A percentile compares a stretch with the other conserved stretches of the same genome.
phyloP scores from a whole-genome alignment of 2,888 invertebrate genomes.

The Pinctada fucata region DNA sequence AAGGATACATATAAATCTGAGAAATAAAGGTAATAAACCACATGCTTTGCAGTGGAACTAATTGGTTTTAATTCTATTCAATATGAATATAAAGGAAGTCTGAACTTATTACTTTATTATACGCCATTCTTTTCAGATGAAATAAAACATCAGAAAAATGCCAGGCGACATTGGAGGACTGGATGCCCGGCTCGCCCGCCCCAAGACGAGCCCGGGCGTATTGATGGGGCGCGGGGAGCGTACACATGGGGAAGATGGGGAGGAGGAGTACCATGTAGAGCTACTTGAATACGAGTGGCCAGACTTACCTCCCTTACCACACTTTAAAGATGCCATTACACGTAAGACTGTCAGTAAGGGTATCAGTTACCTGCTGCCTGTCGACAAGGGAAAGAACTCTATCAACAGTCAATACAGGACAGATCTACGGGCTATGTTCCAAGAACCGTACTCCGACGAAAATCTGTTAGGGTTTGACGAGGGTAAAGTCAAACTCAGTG shows the following conservation, averaged over 20 bases:
- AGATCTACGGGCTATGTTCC: constrained; percentile 70
- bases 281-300: constrained; percentile 71
- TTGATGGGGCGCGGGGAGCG: constrained; percentile 16
- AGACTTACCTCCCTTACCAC: constrained; percentile 68
- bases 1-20: too few relatives aligned
- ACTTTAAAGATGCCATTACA: constrained; percentile 67
- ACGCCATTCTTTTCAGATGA: background rate
- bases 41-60: too few relatives aligned
- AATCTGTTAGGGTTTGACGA: constrained; percentile 56
- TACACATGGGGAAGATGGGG: constrained; percentile 27
- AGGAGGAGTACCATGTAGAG: constrained; percentile 55
- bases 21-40: too few relatives aligned
- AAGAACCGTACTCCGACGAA: constrained; percentile 67
- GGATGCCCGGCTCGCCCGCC: constrained; percentile 45
- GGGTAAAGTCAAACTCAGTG: constrained; percentile 56
- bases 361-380: constrained; percentile 68
- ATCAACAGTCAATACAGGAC: constrained; percentile 68
- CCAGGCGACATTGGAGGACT: constrained; percentile 53
- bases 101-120: background rate
- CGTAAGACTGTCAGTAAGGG: constrained; percentile 66
- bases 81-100: too few relatives aligned
- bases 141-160: constrained; percentile 35
- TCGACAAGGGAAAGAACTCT: constrained; percentile 68
- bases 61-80: too few relatives aligned
- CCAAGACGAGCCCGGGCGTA: constrained; percentile 43